Evolutionary conservation across 2,888 invertebrate species (phyloP), one percentile per base, ranked within the genome.

Genomic region (Volucella inanis): DNA sequence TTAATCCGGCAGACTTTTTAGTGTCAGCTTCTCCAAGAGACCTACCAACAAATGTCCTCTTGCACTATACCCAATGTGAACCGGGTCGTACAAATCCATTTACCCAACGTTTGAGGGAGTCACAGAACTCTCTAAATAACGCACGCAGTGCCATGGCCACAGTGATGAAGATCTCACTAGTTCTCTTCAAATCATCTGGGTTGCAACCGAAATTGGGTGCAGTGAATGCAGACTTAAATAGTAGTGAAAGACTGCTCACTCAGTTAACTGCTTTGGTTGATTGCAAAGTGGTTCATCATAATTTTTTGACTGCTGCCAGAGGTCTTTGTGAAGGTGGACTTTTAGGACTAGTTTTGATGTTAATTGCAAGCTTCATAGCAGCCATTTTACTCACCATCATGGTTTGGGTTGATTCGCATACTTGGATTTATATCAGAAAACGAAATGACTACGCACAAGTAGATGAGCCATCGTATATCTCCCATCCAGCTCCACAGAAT

Each of bases 381-480:
- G 98, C 98, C 11, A 94, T 98, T 87, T 93, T 98, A 88, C 95
- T 98, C 91, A 98, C 98, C 0, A 95, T 98, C 41, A 95, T 98
- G 88, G 98, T 98, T 65, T 97, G 98, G 94, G 96, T 98, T 70
- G 98, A 98, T 91, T 98, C 98, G 4, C 98, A 98, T 90, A 98
- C 98, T 9, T 98, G 98, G 98, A 98, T 98, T 91, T 98, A 98
- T 90, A 98, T 98, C 88, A 95, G 97, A 90, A 97, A 93, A 95
- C 96, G 98, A 95, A 93, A 94, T 64, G 95, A 95, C 90, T 96
- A 96, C 89, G 95, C 95, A 81, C 96, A 96, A 91, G 95, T 96
- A 88, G 97, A 97, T 92, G 97, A 97, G 91, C 96, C 96, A 85
- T 97, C 93, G 90, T 90, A 91, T 82, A 91, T 91, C 75, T 92